Evolutionary conservation across 1,140 invertebrate species (phyloP), one percentile per base, ranked within the genome.

Genomic region (Chionoecetes opilio): DNA sequence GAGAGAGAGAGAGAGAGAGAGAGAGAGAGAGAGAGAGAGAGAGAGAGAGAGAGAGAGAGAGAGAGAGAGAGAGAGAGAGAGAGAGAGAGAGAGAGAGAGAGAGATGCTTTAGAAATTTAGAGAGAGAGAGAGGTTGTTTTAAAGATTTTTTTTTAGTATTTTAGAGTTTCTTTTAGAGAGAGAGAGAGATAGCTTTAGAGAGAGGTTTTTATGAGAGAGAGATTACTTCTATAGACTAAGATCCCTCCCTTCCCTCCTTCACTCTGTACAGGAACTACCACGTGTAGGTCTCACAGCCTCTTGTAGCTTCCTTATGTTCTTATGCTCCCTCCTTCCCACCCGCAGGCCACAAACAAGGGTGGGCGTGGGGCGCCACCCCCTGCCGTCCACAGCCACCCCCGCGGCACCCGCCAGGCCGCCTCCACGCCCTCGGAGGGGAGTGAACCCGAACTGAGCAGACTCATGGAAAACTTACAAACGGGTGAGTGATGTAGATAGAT

Each of bases 351-450:
- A 17, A 26, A 26, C n/a, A 75, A 75, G n/a, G 21, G 21, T 75
- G 63, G 63, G 63, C 63, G 63, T 75, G 63, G 21, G 21, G 63
- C 8, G 6, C 21, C 63, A 11, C 63, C 63, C 0, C 21, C 63
- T 0, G 63, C 63, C 63, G 11, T 26, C 63, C n/a, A 5, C 63
- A 75, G 21, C 63, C 63, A 75, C 63, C 5, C 63, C 21, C 63
- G 21, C 21, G 63, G 21, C 26, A 75, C 63, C 0, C 38, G 82
- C 29, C 75, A 87, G 14, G 84, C 53, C 21, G 86, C 89, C 41
- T 75, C 93, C n/a, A 93, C 95, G 8, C 90, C 95, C 9, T 95
- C 95, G 6, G 95, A 95, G 37, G 95, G 93, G 41, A 95, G 92
- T 38, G 95, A 95, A 34, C 92, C 87, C 0, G 95, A 95, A 34